Conservation (phyloP, 2,888 invertebrate species). For the Agrilus mali region DNA sequence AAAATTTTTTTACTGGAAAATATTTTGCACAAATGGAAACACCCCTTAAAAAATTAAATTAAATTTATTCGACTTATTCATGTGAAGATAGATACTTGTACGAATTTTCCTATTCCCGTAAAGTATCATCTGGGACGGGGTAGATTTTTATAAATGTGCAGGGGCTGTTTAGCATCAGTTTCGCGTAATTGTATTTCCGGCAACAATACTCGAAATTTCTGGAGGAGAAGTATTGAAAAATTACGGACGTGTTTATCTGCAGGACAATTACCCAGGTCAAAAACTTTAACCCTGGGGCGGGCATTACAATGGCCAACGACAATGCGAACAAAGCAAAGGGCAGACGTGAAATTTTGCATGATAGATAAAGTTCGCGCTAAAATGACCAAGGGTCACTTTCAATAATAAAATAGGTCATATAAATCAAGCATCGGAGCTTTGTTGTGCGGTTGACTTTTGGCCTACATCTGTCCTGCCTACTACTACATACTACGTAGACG, state of each 20-base stretch:
- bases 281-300: constrained; percentile 32
- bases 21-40: too few species aligned
- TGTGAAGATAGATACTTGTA: too few species aligned
- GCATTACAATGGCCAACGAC: constrained; percentile 23
- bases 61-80: too few species aligned
- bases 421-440: constrained; percentile 33
- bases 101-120: too few species aligned
- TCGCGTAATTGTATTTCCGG: not conserved
- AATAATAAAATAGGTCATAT: constrained; percentile 29
- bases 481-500: too few species aligned
- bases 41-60: too few species aligned
- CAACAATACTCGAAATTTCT: constrained; percentile 11
- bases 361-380: constrained; percentile 26
- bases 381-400: constrained; percentile 26
- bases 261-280: constrained; percentile 34
- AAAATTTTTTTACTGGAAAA: too few species aligned
- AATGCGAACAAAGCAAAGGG: constrained; percentile 23
- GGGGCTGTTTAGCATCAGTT: too few species aligned
- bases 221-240: constrained; percentile 26
- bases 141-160: too few species aligned
- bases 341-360: constrained; percentile 28
- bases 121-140: too few species aligned
- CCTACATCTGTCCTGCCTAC: constrained; percentile 32
- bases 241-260: constrained; percentile 33
- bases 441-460: constrained; percentile 33